Evolutionary conservation across 2,888 invertebrate genomes (phyloP), one percentile per base, ranked within the genome.

Genomic region (Brenthis hecate): DNA sequence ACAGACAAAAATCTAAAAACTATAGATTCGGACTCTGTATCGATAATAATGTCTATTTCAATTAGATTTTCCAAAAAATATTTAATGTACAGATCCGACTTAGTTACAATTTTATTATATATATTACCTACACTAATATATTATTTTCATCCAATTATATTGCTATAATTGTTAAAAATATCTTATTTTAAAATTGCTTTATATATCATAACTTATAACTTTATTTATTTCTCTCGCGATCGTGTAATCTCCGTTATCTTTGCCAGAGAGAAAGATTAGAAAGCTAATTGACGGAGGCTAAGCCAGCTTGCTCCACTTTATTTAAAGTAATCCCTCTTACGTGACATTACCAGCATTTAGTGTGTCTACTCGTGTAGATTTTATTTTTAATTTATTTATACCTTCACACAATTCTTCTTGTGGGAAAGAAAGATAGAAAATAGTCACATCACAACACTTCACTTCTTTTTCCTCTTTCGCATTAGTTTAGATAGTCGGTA

Each of bases 231-330:
- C n/a, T 50, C 16, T 50, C 48, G 48, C 14, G 28, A 19, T 48
- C 13, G 57, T 47, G 54, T 57, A 23, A 36, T 54, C 53, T 47
- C 16, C 55, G 51, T 61, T 50, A 57, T 62, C 54, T 58, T 55
- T 58, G 54, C 63, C 48, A 55, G 48, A 55, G 53, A 55, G 54
- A 55, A 60, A 69, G 66, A 66, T 66, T 63, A 70, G 55, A 66
- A 66, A 70, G 67, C 58, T 70, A 67, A 70, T 70, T 66, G 70
- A 58, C 66, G 48, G 14, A 55, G 62, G 58, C 63, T 66, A 47
- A 66, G 56, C 62, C 48, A 23, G 54, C 54, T 70, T 57, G 62
- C 19, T 56, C 62, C 55, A 60, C 56, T 60, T 67, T 70, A 54
- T 58, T 64, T 64, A 69, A 43, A 36, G 54, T 51, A 50, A 64